These are phyloP conservation scores for Microcebus tavaratra DNA, from an alignment of 2,113 vertebrate species.

Conservation along the genomic window DNA sequence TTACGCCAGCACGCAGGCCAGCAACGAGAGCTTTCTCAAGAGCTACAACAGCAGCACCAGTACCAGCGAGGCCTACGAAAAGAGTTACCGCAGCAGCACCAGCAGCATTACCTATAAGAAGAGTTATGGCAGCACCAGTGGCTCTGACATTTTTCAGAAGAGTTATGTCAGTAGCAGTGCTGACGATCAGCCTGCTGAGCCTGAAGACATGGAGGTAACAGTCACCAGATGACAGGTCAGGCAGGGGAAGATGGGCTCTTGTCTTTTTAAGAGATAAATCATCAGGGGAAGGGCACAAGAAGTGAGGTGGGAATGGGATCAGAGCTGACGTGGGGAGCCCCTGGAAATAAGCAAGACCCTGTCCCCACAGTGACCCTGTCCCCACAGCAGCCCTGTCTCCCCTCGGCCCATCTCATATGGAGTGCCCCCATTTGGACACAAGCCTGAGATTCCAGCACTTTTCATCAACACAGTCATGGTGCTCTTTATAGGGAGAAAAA, in stretches of 20 bases:
- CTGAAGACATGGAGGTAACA: slow-evolving; percentile 69
- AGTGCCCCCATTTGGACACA: not conserved
- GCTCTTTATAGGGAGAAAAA: not conserved
- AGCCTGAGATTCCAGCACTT: not conserved
- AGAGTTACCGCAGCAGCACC: not conserved
- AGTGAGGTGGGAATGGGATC: not conserved
- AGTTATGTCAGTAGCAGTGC: slow-evolving; percentile 1
- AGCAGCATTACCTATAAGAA: not conserved
- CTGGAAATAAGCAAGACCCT: not conserved
- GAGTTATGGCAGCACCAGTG: not conserved
- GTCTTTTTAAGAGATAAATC: not conserved
- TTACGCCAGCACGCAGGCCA: not conserved
- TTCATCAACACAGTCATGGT: not conserved
- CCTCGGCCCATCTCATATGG: not conserved
- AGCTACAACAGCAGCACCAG: slow-evolving; percentile 12
- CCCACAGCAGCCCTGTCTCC: not conserved
- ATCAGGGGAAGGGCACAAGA: not conserved
- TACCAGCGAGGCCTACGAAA: not conserved
- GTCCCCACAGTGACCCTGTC: not conserved
- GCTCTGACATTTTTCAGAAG: not conserved
- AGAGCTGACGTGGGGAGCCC: not conserved
- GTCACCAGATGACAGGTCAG: not conserved
- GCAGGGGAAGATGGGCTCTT: not conserved
- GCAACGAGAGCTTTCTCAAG: slow-evolving; percentile 38
- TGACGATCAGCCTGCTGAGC: not conserved